Evolutionary conservation across 2,888 invertebrate species (phyloP), one percentile per base, ranked within the genome.

Genomic region (Trachelus troglodyta): DNA sequence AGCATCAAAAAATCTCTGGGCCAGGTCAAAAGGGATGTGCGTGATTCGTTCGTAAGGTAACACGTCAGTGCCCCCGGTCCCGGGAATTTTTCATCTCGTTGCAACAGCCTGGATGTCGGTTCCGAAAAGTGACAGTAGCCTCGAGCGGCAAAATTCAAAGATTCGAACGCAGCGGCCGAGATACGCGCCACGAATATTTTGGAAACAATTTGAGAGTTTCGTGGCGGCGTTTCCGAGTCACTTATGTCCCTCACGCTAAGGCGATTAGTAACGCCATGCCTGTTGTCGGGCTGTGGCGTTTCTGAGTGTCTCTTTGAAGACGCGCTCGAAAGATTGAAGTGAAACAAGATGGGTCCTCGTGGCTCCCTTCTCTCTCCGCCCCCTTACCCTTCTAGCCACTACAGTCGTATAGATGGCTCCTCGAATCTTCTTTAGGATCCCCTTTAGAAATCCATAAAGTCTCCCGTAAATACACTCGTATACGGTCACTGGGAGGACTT

Each of bases 311-410:
- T 69, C 35, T 77, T 33, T 33, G 40, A 69, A 15, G 76, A 69
- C 31, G 31, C 69, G 74, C 40, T 69, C 12, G 71, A 31, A 31
- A 71, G 31, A 71, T 71, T 30, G 37, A 75, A 34, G 40, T 68
- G 69, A 80, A 77, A 76, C 69, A 11, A 76, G 33, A 77, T 78
- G 75, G 78, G 79, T 80, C 80, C 83, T 84, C 83, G 83, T 82
- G 80, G 75, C 73, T 74, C 75, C 77, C 76, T 75, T 37, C 37
- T 76, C 69, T 73, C 74, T 37, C 56, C 74, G 31, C 23, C 23
- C 23, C 23, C 23, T 6, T 15, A 1, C 9, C 56, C 23, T 3
- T 11, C 15, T 74, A 35, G 56, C 78, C 77, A n/a, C 34, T 69
- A 3, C 15, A 68, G n/a, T 69, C 69, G 0, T 31, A 69, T 11